Base-by-base conservation (phyloP, 2,113 vertebrate species). In the Calyptomena viridis region DNA sequence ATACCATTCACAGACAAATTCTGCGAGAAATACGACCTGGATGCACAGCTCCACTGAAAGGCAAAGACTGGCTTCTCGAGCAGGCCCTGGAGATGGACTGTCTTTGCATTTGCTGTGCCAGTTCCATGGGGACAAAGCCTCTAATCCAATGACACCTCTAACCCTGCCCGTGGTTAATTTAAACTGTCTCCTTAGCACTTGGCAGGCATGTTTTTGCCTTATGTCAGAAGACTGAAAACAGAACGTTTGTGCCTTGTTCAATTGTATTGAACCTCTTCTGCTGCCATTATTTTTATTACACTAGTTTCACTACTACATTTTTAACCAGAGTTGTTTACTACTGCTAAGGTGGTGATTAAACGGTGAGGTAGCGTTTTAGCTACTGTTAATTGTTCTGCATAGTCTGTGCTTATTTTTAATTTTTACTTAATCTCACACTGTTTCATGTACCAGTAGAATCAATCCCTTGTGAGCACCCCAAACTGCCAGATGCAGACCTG, bases 1-100 rank as follows among this genome's bases (percentile, higher is more conserved):
- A 99, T 99, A 97, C 99, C 99, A 52, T 99, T 99, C 98, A 99
- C 99, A 20, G 99, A 99, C 98, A 99, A 99, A 90, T 99, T 99
- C 98, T 99, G 99, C 15, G 99, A 99, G 98, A 99, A 99, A 96
- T 99, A 99, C 3, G 99, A 99, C 97, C 98, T 99, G 96, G 99
- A 99, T 0, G 98, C 99, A 22, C 99, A 99, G 98, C 99, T 99
- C 87, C 99, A 99, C 97, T 99, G 98, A 99, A 93, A 47, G 78
- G 93, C 87, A 40, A 86, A 78, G 94, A 35, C 73, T 39, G 62
- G 5, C 15, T 58, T 89, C 94, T 84, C 92, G 79, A 82, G 94
- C 84, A 47, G 95, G 92, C 93, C 71, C 89, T 94, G 66, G 89
- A 88, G 93, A 85, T 24, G 69, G 84, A 79, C 82, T 30, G 81